phyloP scores from a whole-genome alignment of 2,113 vertebrate genomes.

The Solea solea region DNA sequence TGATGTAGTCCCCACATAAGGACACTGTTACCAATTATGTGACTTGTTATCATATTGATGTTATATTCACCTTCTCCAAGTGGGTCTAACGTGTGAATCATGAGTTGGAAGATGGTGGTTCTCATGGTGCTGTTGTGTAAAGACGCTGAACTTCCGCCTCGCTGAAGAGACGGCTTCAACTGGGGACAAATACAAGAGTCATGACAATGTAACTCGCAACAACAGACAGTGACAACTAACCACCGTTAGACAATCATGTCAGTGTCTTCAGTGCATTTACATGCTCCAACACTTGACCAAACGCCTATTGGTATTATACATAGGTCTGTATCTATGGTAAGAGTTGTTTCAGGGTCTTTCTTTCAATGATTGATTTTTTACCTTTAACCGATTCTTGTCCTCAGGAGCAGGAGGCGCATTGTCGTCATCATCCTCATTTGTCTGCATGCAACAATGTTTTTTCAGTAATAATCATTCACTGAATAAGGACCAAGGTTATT shows the following conservation, averaged over 20 bases:
- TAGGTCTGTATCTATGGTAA: background rate
- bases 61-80: conserved; percentile 89
- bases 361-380: conserved; percentile 60
- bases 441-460: conserved; percentile 74
- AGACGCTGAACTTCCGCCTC: conserved; percentile 91
- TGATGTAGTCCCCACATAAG: conserved; percentile 63
- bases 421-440: conserved; percentile 69
- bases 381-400: conserved; percentile 86
- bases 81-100: conserved; percentile 95
- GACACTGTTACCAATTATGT: background rate
- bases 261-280: too few relatives aligned
- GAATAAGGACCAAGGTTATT: conserved; percentile 10
- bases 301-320: too few relatives aligned
- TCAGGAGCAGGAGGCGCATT: conserved; percentile 63
- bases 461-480: conserved; percentile 40
- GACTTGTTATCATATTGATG: background rate
- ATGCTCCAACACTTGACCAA: background rate
- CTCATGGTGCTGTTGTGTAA: conserved; percentile 95
- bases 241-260: background rate
- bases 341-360: conserved; percentile 7
- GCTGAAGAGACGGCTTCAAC: conserved; percentile 85
- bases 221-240: conserved; percentile 7
- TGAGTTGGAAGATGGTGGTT: conserved; percentile 92
- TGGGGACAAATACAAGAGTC: conserved; percentile 63
- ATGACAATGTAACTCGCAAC: conserved; percentile 22